Evolutionary conservation across 2,888 invertebrate species (phyloP), one percentile per base, ranked within the genome.

Genomic region (Teleiodes luculella): DNA sequence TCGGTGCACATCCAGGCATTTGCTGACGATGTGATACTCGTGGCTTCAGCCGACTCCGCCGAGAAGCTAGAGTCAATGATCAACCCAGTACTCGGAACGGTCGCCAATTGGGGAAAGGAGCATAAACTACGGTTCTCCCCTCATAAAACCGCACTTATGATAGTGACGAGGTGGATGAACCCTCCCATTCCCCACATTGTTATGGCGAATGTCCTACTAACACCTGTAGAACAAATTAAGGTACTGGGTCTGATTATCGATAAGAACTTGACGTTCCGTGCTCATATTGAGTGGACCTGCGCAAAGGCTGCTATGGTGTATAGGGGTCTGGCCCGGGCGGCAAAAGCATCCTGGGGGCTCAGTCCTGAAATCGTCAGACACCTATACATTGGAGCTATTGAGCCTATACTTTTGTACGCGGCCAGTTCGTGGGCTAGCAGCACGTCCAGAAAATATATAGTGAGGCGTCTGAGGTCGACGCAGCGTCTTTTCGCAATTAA

Each of bases 241-340:
- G 14, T 62, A 0, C 35, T 61, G 8, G 60, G 60, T 1, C 31
- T 61, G 0, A 55, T 20, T 0, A 56, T 62, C 1, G 60, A 62
- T 36, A 16, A 49, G 0, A 48, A 51, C 5, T 30, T 56, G 1
- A 56, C 50, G 0, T 56, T 37, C 14, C 51, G 47, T 4, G 28
- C 5, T 1, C 56, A 56, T 20, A 41, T 51, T 2, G 10, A 10
- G 1, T 30, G 35, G 11, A 30, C 45, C 7, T 47, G 53, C 16
- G 5, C 4, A 1, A 57, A 35, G 30, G 52, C 52, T 0, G 3
- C 36, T 1, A 7, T 11, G 4, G 3, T 56, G 0, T 36, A 56
- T 28, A 57, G 52, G 3, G 18, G 51, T 10, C 28, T 56, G 39
- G 11, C 51, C 3, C 45, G 49, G n/a, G 45, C 53, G 1, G 56